Base-by-base conservation (phyloP, 2,888 invertebrate genomes). In the Polyommatus iphigenia region DNA sequence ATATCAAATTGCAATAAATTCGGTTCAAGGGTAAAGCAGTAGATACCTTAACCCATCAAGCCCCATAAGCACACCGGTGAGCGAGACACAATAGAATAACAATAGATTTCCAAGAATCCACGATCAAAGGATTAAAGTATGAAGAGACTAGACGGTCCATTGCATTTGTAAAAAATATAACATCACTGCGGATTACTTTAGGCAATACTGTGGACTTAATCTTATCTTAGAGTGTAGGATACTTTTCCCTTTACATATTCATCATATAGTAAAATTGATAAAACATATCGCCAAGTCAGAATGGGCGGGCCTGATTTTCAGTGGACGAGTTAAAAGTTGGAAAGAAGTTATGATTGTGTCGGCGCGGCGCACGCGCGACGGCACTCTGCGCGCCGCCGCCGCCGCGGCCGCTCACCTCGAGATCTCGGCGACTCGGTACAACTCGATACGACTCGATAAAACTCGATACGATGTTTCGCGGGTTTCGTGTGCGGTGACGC, bases 311-410 rank as follows among this genome's bases (percentile, higher is more conserved):
- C 79, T 76, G 57, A 59, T 83, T 85, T 83, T 83, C 79, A 75
- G 71, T 77, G 73, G 24, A 78, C 79, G 77, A 81, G 82, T 81
- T 82, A 78, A 79, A 82, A 84, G 83, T 80, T 81, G 79, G 78
- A 73, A 80, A 80, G 81, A 80, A 78, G 77, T 79, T 79, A 79
- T 81, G 80, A 80, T 82, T 81, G 81, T 81, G 76, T 79, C 78
- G 80, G 78, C 81, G 86, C 81, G 87, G 92, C 93, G 93, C 93
- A 93, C 86, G 94, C 94, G 94, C 93, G 92, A 87, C 88, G 89
- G 79, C 94, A 94, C 88, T 92, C 88, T 85, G 87, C 83, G 85
- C 83, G 86, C 82, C 87, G 89, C 86, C 78, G 86, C 85, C 89
- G 88, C 84, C 87, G 88, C 86, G 90, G 86, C 83, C 87, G 89